Conservation (phyloP, 2,888 invertebrate genomes). For the Tipula unca region DNA sequence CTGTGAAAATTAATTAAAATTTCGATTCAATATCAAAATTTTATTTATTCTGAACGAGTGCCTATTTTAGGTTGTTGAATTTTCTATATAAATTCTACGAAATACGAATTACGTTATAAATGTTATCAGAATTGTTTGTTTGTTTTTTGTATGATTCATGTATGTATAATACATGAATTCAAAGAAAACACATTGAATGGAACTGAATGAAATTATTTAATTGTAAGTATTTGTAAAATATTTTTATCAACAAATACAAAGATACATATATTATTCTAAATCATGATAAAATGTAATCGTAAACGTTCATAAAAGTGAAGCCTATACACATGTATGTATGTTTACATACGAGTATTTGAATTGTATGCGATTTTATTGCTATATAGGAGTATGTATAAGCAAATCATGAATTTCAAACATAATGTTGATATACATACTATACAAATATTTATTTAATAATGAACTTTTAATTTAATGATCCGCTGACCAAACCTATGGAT, state of each 20-base stretch:
- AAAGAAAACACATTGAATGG: background rate
- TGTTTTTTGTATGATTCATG: background rate
- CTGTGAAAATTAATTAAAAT: too few species aligned
- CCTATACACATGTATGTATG: background rate
- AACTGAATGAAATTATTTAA: background rate
- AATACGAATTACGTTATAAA: background rate
- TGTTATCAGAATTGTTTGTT: background rate
- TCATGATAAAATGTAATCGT: background rate
- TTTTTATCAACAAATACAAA: background rate
- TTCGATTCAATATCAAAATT: too few species aligned
- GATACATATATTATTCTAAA: background rate
- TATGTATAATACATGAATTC: background rate
- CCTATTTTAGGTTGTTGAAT: background rate
- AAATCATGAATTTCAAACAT: too few species aligned
- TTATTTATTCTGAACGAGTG: too few species aligned
- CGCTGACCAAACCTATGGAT: too few species aligned
- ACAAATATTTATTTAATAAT: too few species aligned
- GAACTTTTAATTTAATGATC: too few species aligned
- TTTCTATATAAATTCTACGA: background rate
- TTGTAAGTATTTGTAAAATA: background rate
- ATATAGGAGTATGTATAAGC: too few species aligned
- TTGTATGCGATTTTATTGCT: background rate
- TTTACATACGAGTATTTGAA: background rate
- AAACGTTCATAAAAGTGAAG: background rate
- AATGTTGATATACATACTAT: too few species aligned